Evolutionary conservation across 2,888 invertebrate species (phyloP).

Genomic region (Parnassius smintheus): DNA sequence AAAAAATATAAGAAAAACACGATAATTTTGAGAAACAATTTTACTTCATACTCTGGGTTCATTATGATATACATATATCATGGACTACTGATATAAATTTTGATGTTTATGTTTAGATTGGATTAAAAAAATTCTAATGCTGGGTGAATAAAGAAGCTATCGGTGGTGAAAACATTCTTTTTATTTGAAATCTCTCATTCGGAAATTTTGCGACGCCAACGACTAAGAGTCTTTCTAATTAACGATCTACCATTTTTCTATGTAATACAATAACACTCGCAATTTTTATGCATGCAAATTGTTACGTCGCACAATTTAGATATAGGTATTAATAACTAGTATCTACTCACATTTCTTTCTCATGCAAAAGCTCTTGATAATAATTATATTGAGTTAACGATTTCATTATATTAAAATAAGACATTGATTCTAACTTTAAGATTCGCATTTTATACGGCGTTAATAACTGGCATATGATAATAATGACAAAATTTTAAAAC

Average conservation of each 20-base stretch:
- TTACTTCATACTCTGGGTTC: constrained; percentile 67
- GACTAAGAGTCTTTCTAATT: constrained; percentile 36
- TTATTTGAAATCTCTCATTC: constrained; percentile 42
- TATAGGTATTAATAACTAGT: not conserved
- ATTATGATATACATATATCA: constrained; percentile 52
- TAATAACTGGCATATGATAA: too few species aligned
- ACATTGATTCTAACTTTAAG: too few species aligned
- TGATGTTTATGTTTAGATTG: constrained; percentile 75
- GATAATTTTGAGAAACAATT: constrained; percentile 75
- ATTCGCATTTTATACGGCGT: too few species aligned
- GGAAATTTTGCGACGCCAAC: constrained; percentile 68
- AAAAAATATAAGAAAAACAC: constrained; percentile 59
- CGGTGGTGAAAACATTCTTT: constrained; percentile 60
- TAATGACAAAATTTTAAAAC: too few species aligned
- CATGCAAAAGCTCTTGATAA: not conserved
- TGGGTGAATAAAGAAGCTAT: constrained; percentile 71
- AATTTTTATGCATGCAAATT: constrained; percentile 14
- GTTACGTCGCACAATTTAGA: constrained; percentile 7
- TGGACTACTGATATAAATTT: constrained; percentile 57
- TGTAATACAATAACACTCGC: constrained; percentile 37
- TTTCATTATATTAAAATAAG: too few species aligned
- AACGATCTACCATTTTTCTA: constrained; percentile 72
- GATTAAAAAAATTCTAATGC: constrained; percentile 68
- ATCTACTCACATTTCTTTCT: not conserved
- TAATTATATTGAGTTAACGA: too few species aligned